Conservation (phyloP, 2,888 invertebrate species). For the Dynastes grantii region DNA sequence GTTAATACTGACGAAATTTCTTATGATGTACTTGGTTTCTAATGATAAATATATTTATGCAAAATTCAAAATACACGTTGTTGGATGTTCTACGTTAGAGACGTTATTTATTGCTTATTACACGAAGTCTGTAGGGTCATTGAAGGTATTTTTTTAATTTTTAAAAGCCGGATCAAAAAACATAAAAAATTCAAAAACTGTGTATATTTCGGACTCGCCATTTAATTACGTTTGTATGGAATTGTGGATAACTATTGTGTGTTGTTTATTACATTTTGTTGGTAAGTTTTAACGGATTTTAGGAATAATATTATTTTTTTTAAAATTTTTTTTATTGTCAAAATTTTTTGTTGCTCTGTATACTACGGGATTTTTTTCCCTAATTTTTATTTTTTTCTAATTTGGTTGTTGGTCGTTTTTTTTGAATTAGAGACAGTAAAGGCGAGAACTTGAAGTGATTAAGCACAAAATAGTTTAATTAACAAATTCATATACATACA, state of each 20-base stretch:
- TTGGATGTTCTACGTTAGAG: neutral
- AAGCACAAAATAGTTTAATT: no score
- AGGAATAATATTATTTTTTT: no score
- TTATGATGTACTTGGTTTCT: neutral
- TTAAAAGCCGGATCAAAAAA: conserved; percentile 44
- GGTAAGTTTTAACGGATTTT: neutral
- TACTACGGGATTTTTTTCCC: no score
- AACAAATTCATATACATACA: no score
- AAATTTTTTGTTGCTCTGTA: no score
- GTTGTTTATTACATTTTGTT: neutral
- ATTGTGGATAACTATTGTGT: neutral
- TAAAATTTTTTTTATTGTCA: no score
- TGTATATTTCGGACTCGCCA: neutral
- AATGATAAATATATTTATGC: conserved; percentile 1
- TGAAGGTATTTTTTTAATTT: conserved; percentile 41
- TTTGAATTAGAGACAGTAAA: no score
- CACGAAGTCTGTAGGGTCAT: conserved; percentile 7
- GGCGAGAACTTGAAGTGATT: no score
- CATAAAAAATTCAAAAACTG: conserved; percentile 10
- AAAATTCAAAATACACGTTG: neutral
- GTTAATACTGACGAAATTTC: conserved; percentile 11
- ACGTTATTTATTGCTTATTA: neutral
- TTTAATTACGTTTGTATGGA: neutral
- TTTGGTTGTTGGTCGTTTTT: no score
- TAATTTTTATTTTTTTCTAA: no score